These are phyloP conservation scores for Amazona ochrocephala DNA, from an alignment of 2,797 vertebrate genomes.

Conservation along the genomic window DNA sequence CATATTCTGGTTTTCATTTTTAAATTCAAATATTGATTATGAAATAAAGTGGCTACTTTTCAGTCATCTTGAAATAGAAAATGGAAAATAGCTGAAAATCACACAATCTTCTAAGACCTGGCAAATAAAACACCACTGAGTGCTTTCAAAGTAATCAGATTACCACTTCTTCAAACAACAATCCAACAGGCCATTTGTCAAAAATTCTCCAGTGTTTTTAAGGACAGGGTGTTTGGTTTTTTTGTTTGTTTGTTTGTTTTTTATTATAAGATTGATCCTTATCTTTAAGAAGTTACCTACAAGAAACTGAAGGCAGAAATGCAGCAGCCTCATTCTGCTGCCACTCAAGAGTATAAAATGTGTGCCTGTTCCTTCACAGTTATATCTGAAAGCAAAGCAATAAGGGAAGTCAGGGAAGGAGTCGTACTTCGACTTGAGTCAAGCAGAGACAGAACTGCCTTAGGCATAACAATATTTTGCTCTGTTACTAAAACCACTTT, in stretches of 20 bases:
- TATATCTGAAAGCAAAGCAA: background rate
- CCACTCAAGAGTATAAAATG: background rate
- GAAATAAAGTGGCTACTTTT: background rate
- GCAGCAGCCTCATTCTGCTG: background rate
- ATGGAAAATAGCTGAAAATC: background rate
- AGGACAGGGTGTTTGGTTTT: no score
- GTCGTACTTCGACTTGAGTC: background rate
- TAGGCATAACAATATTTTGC: background rate
- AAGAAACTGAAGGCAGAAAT: background rate
- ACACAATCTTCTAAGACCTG: background rate
- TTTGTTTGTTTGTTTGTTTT: background rate
- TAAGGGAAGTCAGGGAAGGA: background rate
- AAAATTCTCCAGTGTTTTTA: background rate
- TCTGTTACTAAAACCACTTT: background rate
- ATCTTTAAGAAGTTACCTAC: background rate
- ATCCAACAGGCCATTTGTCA: background rate
- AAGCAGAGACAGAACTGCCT: slow-evolving; percentile 21
- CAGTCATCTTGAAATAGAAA: background rate
- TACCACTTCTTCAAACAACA: background rate
- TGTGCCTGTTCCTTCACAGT: background rate
- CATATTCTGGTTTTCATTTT: background rate
- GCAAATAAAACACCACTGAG: background rate
- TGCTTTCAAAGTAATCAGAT: background rate
- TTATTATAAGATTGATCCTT: background rate
- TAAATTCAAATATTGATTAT: background rate